These are phyloP conservation scores for Tipula confusa DNA, from an alignment of 2,888 invertebrate genomes.

Conservation along the genomic window DNA sequence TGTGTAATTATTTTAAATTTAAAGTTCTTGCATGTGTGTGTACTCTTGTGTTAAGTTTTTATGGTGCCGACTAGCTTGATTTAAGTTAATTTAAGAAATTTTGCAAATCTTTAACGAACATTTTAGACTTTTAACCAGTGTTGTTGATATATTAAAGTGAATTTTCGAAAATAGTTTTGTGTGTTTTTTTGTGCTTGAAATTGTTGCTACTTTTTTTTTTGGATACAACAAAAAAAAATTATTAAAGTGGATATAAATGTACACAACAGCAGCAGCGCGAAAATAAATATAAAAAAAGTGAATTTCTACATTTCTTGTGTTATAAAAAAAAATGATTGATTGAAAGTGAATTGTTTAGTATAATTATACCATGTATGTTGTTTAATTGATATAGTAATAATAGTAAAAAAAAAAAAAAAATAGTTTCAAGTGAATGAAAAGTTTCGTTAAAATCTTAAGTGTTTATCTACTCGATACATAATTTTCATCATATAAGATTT, in stretches of 20 bases:
- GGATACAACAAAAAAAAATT: not conserved
- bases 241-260: not conserved
- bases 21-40: not conserved
- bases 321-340: not conserved
- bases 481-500: not conserved
- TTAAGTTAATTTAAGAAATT: not conserved
- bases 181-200: not conserved
- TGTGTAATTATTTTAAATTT: not conserved
- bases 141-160: not conserved
- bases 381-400: not conserved
- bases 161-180: not conserved
- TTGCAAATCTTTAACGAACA: not conserved
- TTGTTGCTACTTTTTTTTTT: not conserved
- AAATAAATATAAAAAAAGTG: conserved; percentile 3
- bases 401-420: not conserved
- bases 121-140: not conserved
- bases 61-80: not conserved
- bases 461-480: not conserved
- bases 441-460: not conserved
- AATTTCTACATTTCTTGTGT: not conserved
- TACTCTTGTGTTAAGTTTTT: not conserved
- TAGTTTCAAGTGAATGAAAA: not conserved
- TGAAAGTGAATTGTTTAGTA: not conserved
- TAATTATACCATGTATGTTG: not conserved
- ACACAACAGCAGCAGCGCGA: not conserved